phyloP scores from a whole-genome alignment of 1,140 invertebrate genomes.

The Drosophila orena region DNA sequence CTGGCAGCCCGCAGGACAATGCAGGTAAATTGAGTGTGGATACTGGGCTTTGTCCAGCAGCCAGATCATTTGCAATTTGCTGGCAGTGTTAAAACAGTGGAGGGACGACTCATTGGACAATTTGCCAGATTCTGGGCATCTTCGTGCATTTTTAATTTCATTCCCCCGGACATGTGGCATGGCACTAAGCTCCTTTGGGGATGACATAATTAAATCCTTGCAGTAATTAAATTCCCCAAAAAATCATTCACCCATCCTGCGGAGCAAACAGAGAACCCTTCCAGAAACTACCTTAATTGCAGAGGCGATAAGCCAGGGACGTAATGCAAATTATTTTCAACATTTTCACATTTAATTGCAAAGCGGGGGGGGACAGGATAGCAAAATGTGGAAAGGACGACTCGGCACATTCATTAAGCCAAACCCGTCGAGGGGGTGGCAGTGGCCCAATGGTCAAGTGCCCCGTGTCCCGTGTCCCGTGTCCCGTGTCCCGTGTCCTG shows the following conservation, averaged over 20 bases:
- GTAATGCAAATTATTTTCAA: conserved; percentile 82
- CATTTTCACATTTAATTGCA: conserved; percentile 85
- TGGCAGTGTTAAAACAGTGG: conserved; percentile 46
- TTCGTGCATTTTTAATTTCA: background rate
- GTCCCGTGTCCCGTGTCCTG: conserved; percentile 19
- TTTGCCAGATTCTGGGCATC: conserved; percentile 22
- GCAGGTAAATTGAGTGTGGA: conserved; percentile 81
- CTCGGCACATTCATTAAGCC: conserved; percentile 74
- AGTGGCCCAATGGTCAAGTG: conserved; percentile 48
- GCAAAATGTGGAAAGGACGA: conserved; percentile 36
- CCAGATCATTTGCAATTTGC: conserved; percentile 58
- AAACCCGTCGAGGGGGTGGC: conserved; percentile 13
- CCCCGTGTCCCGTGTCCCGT: conserved; percentile 28
- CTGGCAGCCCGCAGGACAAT: conserved; percentile 63
- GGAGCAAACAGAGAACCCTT: conserved; percentile 28
- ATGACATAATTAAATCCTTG: conserved; percentile 85
- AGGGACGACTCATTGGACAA: conserved; percentile 63
- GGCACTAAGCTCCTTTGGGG: conserved; percentile 20
- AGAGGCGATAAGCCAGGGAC: conserved; percentile 79
- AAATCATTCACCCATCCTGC: conserved; percentile 54
- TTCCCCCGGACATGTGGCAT: conserved; percentile 5
- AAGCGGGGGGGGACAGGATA: conserved; percentile 18
- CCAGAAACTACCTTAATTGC: conserved; percentile 84
- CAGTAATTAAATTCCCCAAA: conserved; percentile 85
- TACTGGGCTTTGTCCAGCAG: conserved; percentile 42